A percentile compares a stretch with the other conserved stretches of the same genome.
phyloP scores from a whole-genome alignment of 2,888 invertebrate genomes.

The Agrotis segetum region DNA sequence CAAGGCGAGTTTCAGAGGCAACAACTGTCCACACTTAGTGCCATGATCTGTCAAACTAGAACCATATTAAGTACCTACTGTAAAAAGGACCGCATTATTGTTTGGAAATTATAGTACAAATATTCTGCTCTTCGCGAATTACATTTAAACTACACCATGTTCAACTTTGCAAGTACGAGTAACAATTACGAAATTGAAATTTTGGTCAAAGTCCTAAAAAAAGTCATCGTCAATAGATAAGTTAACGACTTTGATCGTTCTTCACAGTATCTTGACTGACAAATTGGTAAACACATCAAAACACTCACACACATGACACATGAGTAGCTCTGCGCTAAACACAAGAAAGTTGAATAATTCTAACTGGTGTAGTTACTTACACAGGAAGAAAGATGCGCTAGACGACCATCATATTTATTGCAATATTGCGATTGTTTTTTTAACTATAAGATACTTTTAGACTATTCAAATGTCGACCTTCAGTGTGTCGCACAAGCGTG shows the following conservation, averaged over 20 bases:
- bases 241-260: not conserved
- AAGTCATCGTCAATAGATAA: not conserved
- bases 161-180: too few species aligned
- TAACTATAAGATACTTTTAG: too few species aligned
- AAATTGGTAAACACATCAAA: not conserved
- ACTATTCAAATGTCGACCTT: too few species aligned
- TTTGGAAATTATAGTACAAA: not conserved
- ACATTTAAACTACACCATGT: not conserved
- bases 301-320: not conserved
- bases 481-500: too few species aligned
- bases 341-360: not conserved
- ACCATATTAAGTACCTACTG: not conserved
- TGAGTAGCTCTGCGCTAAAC: not conserved
- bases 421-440: constrained; percentile 24
- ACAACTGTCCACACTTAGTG: too few species aligned
- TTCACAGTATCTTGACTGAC: not conserved
- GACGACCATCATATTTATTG: not conserved
- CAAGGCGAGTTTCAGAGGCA: not conserved
- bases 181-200: not conserved
- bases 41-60: not conserved
- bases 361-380: not conserved
- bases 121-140: constrained; percentile 25
- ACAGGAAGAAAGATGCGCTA: not conserved
- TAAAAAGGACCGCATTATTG: too few species aligned
- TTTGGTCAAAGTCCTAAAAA: not conserved